Base-by-base conservation (phyloP, 2,797 vertebrate genomes). In the Cuniculus paca region DNA sequence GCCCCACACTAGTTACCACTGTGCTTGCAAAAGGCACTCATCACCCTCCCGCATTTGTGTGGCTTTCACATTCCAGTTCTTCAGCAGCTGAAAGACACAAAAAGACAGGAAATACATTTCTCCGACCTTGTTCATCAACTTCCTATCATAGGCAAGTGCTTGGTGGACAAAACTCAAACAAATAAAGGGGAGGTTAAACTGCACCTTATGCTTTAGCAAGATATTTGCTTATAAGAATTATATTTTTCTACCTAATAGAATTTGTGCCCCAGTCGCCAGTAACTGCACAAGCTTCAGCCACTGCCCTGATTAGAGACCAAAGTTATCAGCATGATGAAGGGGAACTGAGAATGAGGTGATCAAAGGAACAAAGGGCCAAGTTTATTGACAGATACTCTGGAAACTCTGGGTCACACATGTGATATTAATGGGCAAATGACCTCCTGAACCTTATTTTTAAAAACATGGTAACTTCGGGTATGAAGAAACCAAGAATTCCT, bases 361-460 rank as follows among this genome's bases (percentile, higher is more conserved):
- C 36, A 81, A 24, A 1, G 70, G 39, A 45, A 42, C 22, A 45
- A 9, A 10, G 3, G 9, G 11, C 70, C 28, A 56, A 80, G 52
- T 58, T 95, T 54, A 61, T n/a, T 45, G 56, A 87, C n/a, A 63
- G 36, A 88, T 42, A 68, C 31, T 74, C 83, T 91, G 45, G 68
- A 68, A 93, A 72, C 34, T 34, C 75, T n/a, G 52, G 31, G n/a
- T 84, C 85, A 84, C 39, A 65, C 14, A 36, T 68, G 39, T 22
- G 42, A 92, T 88, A 85, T 65, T 88, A 91, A 93, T 74, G 65
- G 48, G 0, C 52, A 70, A 84, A 34, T 39, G 31, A 85, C 77
- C 20, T 48, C 36, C 19, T 90, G 81, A 50, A 90, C 72, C 72
- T 93, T 68, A 17, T 90, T 48, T 48, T 52, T 7, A 36, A 84